These are phyloP conservation scores for Stegastes partitus DNA, from an alignment of 2,113 vertebrate species.

Conservation along the genomic window DNA sequence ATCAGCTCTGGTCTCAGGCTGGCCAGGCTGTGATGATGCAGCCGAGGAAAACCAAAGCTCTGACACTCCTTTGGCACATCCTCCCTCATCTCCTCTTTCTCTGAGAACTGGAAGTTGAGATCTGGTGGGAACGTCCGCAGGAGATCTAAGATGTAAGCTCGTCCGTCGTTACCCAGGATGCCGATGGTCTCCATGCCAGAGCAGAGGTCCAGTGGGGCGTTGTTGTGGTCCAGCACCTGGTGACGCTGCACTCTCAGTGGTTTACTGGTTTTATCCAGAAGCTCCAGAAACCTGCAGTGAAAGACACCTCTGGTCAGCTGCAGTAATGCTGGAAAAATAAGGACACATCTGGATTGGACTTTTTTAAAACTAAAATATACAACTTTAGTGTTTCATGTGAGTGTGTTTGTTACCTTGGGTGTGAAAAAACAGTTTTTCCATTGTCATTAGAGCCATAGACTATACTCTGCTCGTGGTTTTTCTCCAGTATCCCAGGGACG, in stretches of 20 bases:
- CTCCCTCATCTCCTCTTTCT: conserved; percentile 84
- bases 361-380: not conserved
- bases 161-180: conserved; percentile 94
- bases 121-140: conserved; percentile 95
- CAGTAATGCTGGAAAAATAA: not conserved
- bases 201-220: conserved; percentile 90
- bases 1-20: conserved; percentile 93
- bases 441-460: conserved; percentile 97
- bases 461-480: conserved; percentile 94
- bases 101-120: conserved; percentile 91
- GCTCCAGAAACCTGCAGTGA: conserved; percentile 85
- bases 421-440: conserved; percentile 92
- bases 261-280: conserved; percentile 92
- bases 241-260: conserved; percentile 92
- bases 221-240: conserved; percentile 90
- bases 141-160: conserved; percentile 94
- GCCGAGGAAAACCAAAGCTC: conserved; percentile 89
- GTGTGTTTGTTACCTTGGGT: conserved; percentile 84
- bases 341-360: not conserved
- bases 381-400: not conserved
- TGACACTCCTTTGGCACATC: conserved; percentile 89
- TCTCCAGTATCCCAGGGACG: conserved; percentile 94
- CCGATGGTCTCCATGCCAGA: conserved; percentile 96
- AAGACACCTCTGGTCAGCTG: not conserved
- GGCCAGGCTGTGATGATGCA: conserved; percentile 91